These are phyloP conservation scores for Zosterops pallidus DNA, from an alignment of 2,113 vertebrate genomes.

Conservation along the genomic window DNA sequence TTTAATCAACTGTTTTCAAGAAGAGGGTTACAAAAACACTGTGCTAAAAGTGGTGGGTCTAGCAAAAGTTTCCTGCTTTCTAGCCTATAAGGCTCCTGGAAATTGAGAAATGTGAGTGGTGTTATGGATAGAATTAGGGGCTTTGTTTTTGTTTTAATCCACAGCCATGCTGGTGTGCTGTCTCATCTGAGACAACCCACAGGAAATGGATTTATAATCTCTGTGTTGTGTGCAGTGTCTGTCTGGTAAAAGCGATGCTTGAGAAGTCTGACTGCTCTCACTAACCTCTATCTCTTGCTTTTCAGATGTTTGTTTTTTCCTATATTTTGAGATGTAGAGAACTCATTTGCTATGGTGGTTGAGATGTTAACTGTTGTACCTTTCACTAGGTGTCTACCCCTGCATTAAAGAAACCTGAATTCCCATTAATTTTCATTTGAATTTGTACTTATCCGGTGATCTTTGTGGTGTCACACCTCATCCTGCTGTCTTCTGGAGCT, in stretches of 20 bases:
- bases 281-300: not conserved
- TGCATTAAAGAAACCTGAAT: not conserved
- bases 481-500: not conserved
- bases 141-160: not conserved
- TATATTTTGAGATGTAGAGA: not conserved
- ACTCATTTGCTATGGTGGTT: not conserved
- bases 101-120: not conserved
- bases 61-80: not conserved
- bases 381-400: not conserved
- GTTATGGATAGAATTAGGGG: not conserved
- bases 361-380: not conserved
- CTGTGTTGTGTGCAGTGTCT: not conserved
- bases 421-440: not conserved
- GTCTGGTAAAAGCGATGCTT: not conserved
- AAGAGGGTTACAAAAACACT: not conserved
- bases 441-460: not conserved
- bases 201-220: not conserved
- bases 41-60: not conserved
- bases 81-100: not conserved
- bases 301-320: not conserved
- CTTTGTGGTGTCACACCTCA: not conserved
- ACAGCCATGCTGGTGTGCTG: not conserved
- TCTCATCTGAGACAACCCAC: not conserved
- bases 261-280: not conserved
- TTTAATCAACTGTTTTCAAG: slow-evolving; percentile 54